Evolutionary conservation across 2,113 vertebrate species (phyloP).

Genomic region (Leucopsar rothschildi): DNA sequence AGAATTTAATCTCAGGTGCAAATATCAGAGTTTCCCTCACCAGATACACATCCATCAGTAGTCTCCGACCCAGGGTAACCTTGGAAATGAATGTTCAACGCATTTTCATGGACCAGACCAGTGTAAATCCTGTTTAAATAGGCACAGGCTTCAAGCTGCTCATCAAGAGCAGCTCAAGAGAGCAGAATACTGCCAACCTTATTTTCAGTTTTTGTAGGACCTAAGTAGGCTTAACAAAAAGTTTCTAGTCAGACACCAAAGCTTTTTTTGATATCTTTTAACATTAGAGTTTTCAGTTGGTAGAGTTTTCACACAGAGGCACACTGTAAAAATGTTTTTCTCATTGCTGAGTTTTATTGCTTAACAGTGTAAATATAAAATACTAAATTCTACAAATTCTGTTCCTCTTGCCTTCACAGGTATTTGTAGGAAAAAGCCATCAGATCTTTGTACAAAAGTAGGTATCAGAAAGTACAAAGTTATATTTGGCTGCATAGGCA

Average conservation of each 20-base stretch:
- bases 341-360: neutral
- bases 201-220: neutral
- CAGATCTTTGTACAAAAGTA: neutral
- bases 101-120: neutral
- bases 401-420: neutral
- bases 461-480: neutral
- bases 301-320: neutral
- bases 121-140: neutral
- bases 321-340: neutral
- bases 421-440: neutral
- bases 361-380: neutral
- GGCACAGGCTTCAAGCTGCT: neutral
- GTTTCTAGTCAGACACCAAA: neutral
- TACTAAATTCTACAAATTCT: neutral
- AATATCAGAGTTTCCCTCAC: neutral
- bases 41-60: neutral
- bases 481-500: neutral
- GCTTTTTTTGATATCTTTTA: neutral
- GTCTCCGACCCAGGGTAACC: neutral
- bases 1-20: neutral
- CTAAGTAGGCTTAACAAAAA: neutral
- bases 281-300: neutral
- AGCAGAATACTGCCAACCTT: neutral
- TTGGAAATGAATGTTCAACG: neutral
- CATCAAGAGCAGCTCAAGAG: neutral